Conservation (phyloP, 2,113 vertebrate species). For the Dromaius novaehollandiae region DNA sequence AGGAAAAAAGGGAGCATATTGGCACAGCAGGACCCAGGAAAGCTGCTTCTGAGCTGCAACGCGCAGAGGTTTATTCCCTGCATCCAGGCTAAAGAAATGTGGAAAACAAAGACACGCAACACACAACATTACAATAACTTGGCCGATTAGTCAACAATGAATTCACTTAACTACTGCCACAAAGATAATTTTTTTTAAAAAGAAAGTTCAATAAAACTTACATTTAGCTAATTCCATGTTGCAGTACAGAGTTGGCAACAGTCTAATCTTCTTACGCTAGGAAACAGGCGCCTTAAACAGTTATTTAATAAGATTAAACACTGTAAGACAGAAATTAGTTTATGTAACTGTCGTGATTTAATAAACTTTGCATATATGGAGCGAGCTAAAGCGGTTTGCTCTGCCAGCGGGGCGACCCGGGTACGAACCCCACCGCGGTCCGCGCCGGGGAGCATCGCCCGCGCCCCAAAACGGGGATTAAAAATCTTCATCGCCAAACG, state of each 20-base stretch:
- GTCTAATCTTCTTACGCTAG: conserved; percentile 47
- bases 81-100: not conserved
- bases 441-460: too few species aligned
- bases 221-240: not conserved
- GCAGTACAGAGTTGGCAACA: not conserved
- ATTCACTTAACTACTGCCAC: not conserved
- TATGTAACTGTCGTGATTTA: not conserved
- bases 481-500: not conserved
- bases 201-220: not conserved
- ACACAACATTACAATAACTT: accelerated
- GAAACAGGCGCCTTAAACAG: not conserved
- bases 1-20: not conserved
- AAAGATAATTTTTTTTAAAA: not conserved
- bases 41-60: not conserved
- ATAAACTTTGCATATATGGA: accelerated
- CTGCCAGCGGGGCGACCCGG: not conserved
- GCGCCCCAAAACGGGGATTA: not conserved
- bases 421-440: not conserved
- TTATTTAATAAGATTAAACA: conserved; percentile 60
- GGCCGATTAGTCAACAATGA: not conserved
- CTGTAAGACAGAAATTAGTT: conserved; percentile 37
- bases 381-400: not conserved
- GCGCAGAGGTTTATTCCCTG: not conserved
- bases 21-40: not conserved
- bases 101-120: not conserved